Base-by-base conservation (phyloP, 1,140 invertebrate genomes). In the Trichonephila clavipes region DNA sequence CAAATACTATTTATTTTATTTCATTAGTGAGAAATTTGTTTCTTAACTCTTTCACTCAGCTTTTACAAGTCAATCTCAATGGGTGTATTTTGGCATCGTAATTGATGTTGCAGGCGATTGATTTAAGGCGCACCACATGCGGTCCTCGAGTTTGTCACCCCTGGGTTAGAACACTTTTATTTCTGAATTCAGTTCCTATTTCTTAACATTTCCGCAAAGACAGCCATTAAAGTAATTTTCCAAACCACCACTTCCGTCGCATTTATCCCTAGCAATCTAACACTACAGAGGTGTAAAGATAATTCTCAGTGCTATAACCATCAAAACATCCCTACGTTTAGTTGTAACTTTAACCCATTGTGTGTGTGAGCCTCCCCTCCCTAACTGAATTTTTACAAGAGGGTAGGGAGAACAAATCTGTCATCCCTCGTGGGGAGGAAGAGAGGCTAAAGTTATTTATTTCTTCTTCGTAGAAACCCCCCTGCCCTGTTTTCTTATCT, bases 351-450 rank as follows among this genome's bases (percentile, higher is more conserved):
- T 21, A 64, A 77, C 72, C 72, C 24, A 77, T 77, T 40, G 72
- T 34, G 72, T 24, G 72, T 34, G 16, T 24, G 24, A 14, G n/a
- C 14, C 12, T 28, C 72, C 72, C 28, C 72, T 34, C 72, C 24
- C 3, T 4, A 34, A 28, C 24, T 34, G 16, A 34, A 34, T 77
- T 40, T 77, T 77, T 77, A 77, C 72, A 77, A 77, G 24, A 28
- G 69, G 72, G 72, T 77, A 24, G 72, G 24, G 14, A 34, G 72
- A 77, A 28, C 28, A 28, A 77, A 77, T 77, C 72, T 77, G 72
- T 77, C 72, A 77, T 18, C 72, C 72, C 72, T 16, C 2, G 28
- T 10, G 62, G 21, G 21, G 6, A 19, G 62, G 18, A 6, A 18
- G 21, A 6, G 6, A 19, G 62, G 18, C 21, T 64, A 19, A 64